Evolutionary conservation across 2,113 vertebrate genomes (phyloP).

Genomic region (Ahaetulla prasina): DNA sequence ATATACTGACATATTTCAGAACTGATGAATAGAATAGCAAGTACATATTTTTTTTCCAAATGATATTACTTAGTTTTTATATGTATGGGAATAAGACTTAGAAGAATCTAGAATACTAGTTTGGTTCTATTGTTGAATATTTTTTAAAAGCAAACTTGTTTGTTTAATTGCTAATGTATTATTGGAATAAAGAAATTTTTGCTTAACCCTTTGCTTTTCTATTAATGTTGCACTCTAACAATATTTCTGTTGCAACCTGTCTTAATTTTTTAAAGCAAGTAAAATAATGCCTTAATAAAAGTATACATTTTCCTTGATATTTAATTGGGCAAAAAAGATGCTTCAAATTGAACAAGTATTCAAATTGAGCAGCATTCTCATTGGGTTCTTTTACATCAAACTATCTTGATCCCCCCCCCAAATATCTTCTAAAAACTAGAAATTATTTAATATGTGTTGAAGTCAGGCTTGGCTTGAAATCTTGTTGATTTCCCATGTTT

Average conservation of each 20-base stretch:
- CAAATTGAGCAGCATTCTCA: neutral
- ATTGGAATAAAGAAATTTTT: neutral
- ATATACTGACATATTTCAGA: neutral
- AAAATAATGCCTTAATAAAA: neutral
- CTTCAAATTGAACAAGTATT: neutral
- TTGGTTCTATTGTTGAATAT: neutral
- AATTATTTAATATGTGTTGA: neutral
- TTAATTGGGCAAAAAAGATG: neutral
- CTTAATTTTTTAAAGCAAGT: neutral
- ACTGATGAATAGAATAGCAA: neutral
- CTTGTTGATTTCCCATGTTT: neutral
- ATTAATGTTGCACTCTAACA: neutral
- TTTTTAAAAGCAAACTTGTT: neutral
- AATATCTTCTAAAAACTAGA: neutral
- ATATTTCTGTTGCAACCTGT: neutral
- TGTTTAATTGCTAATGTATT: neutral
- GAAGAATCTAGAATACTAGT: neutral
- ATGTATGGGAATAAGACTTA: neutral
- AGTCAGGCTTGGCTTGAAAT: neutral
- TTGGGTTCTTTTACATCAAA: neutral
- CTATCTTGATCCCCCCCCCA: neutral
- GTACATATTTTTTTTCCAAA: neutral
- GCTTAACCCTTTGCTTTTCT: neutral
- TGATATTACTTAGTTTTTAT: neutral
- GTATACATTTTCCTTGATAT: no score